Percentiles rank a stretch among this genome's conserved stretches.
phyloP scores from a whole-genome alignment of 2,888 invertebrate species.

The Mimachlamys varia region DNA sequence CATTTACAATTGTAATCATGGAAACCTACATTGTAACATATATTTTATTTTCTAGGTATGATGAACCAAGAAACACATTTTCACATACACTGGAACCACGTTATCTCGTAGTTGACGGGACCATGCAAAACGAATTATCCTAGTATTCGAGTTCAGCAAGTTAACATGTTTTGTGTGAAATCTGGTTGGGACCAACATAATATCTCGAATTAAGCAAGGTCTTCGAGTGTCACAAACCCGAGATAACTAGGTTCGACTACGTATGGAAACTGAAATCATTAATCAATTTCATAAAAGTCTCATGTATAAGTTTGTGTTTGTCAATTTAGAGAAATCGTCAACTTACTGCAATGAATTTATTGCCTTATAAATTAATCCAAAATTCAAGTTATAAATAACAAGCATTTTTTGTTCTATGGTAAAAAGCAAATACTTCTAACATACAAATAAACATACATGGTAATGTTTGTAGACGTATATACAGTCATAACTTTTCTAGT shows the following conservation, averaged over 20 bases:
- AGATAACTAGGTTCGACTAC: too few relatives aligned
- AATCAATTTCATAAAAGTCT: neutral
- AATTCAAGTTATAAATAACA: neutral
- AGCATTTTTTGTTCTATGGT: neutral
- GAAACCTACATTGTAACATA: neutral
- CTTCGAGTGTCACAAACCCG: too few relatives aligned
- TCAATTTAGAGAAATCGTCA: neutral
- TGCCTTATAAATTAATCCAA: neutral
- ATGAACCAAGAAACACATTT: too few relatives aligned
- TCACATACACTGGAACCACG: too few relatives aligned
- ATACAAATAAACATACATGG: neutral
- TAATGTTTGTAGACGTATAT: neutral
- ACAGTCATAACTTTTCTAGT: neutral
- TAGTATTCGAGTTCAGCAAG: too few relatives aligned
- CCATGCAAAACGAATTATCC: too few relatives aligned
- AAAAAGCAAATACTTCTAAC: neutral
- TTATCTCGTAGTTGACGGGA: too few relatives aligned
- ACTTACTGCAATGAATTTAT: neutral
- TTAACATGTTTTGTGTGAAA: too few relatives aligned
- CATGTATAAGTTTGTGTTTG: neutral
- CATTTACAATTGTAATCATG: slow-evolving; percentile 9
- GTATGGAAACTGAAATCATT: neutral
- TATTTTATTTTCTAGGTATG: neutral
- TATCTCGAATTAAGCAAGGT: too few relatives aligned
- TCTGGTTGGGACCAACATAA: too few relatives aligned